Percentiles rank a stretch among this genome's conserved stretches.
Evolutionary conservation across 2,113 vertebrate genomes (phyloP).

Genomic region (Vulpes ferrilata): DNA sequence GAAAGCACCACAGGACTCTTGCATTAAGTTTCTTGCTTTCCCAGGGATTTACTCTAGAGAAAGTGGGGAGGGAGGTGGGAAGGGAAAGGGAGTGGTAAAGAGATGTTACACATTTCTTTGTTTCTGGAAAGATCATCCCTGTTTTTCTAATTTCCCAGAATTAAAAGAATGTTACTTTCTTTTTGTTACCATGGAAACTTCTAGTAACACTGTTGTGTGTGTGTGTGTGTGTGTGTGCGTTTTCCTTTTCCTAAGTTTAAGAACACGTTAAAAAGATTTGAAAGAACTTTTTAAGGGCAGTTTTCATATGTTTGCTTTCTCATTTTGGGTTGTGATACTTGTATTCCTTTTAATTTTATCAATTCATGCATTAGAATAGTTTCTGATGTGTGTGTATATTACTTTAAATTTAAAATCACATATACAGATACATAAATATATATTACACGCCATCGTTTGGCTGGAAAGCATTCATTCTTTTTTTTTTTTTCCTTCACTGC

Average conservation of each 20-base stretch:
- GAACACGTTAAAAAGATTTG: slow-evolving; percentile 55
- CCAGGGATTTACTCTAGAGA: slow-evolving; percentile 52
- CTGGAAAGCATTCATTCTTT: not conserved
- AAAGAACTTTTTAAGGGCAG: not conserved
- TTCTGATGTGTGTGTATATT: not conserved
- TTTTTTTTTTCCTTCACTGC: not conserved
- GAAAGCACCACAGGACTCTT: not conserved
- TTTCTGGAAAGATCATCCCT: slow-evolving; percentile 52
- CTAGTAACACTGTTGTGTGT: not conserved
- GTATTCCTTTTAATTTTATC: not conserved
- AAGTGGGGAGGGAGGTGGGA: not conserved
- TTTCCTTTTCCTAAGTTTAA: slow-evolving; percentile 58
- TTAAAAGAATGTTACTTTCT: slow-evolving; percentile 71
- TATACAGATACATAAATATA: not conserved
- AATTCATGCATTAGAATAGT: not conserved
- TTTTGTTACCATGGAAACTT: slow-evolving; percentile 71
- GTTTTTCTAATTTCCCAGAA: slow-evolving; percentile 57
- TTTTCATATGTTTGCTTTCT: not conserved
- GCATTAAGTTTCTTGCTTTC: slow-evolving; percentile 29
- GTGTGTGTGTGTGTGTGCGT: not conserved
- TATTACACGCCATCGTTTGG: not conserved
- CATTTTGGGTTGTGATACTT: not conserved
- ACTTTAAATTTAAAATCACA: not conserved
- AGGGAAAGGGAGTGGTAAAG: not conserved
- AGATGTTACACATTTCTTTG: not conserved